Base-by-base conservation (phyloP, 2,888 invertebrate genomes). In the Scaptomyza parva region DNA sequence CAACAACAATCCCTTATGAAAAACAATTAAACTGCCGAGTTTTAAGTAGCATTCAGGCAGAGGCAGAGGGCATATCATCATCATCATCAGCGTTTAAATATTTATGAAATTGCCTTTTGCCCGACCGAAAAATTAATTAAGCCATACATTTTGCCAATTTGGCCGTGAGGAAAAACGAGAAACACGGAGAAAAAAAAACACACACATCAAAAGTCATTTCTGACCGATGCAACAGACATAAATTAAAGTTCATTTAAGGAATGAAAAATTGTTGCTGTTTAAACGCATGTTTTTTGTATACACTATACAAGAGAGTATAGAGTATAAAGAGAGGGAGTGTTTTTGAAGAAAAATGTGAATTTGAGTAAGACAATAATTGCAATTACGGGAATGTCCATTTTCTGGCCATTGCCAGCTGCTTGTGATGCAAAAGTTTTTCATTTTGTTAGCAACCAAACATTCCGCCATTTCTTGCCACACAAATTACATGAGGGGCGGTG, bases 131-230 rank as follows among this genome's bases (percentile, higher is more conserved):
- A 81, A 84, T 81, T 81, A 81, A 86, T 82, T 86, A 81, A 81
- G 66, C 41, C 76, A 66, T 74, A 54, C 74, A 84, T 8, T 17
- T 74, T 65, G 63, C 43, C 70, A 67, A 52, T 70, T n/a, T n/a
- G n/a, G n/a, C n/a, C n/a, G n/a, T n/a, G n/a, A 5, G 9, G 20
- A 2, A 9, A 24, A 6, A n/a, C n/a, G n/a, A 41, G 6, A 26
- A 37, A 48, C n/a, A 57, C 26, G 6, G 26, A 2, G 45, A 62
- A 7, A 14, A 33, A 60, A 65, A n/a, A n/a, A n/a, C n/a, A n/a
- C n/a, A n/a, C n/a, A 77, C 74, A 65, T 69, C 86, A 82, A 78
- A 76, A 85, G 87, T 76, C 70, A 81, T 87, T 85, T 82, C 86
- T 71, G 20, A 40, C 7, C 57, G 72, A 55, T 59, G 68, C 57